Conservation (phyloP, 2,888 invertebrate genomes). For the Lomographa bimaculata region DNA sequence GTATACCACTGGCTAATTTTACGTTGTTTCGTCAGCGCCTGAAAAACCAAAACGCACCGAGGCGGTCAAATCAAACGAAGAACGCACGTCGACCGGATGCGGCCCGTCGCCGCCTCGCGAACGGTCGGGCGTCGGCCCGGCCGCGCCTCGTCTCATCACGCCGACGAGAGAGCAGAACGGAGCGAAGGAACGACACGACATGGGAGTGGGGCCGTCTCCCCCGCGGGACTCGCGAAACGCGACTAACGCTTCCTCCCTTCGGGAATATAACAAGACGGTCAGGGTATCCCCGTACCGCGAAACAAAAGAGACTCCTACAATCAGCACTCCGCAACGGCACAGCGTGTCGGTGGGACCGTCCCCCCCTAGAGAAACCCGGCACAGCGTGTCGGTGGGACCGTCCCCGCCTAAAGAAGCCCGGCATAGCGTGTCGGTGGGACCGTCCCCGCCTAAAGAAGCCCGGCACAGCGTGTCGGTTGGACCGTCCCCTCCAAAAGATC, state of each 20-base stretch:
- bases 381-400: conserved; percentile 21
- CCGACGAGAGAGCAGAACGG: conserved; percentile 70
- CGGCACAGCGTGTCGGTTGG: conserved; percentile 22
- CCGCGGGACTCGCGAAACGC: conserved; percentile 55
- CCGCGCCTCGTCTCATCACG: conserved; percentile 57
- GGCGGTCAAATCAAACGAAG: conserved; percentile 47
- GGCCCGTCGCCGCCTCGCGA: conserved; percentile 85
- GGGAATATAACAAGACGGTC: conserved; percentile 37
- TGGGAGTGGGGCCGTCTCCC: conserved; percentile 71
- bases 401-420: conserved; percentile 11
- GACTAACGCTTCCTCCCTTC: conserved; percentile 39
- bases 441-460: conserved; percentile 10
- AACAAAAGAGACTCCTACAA: conserved; percentile 22
- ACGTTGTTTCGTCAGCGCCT: too few species aligned
- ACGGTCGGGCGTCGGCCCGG: conserved; percentile 38
- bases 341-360: conserved; percentile 67
- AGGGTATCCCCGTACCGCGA: conserved; percentile 47
- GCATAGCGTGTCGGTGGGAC: conserved; percentile 21
- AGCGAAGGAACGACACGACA: conserved; percentile 54
- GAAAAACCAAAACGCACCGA: conserved; percentile 11
- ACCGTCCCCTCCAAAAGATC: conserved; percentile 12
- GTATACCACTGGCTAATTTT: too few species aligned
- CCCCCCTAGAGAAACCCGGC: conserved; percentile 53
- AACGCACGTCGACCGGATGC: conserved; percentile 82
- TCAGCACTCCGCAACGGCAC: conserved; percentile 41